Conservation (phyloP, 2,113 vertebrate species). For the Caracal caracal region DNA sequence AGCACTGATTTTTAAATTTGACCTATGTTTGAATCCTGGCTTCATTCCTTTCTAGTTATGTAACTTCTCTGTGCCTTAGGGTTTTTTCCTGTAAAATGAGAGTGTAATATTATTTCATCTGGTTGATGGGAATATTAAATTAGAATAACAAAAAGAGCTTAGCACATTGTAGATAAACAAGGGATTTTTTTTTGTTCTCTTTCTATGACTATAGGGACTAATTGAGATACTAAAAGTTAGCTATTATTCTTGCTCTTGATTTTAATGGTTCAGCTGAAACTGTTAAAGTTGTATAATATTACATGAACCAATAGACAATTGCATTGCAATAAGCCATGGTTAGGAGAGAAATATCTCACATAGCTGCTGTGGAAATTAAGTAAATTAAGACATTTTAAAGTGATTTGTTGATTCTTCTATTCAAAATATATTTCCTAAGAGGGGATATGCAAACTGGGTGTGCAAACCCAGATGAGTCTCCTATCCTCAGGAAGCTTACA, state of each 20-base stretch:
- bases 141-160: constrained; percentile 33
- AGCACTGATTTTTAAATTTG: background rate
- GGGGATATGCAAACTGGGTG: background rate
- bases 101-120: background rate
- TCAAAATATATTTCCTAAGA: background rate
- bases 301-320: background rate
- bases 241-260: constrained; percentile 5
- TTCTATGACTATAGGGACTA: background rate
- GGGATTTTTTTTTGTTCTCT: background rate
- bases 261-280: constrained; percentile 11
- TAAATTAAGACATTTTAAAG: background rate
- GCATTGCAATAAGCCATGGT: background rate
- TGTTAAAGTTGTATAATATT: background rate
- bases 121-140: constrained; percentile 26
- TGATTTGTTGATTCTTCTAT: background rate
- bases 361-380: background rate
- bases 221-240: background rate
- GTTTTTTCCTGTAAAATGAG: constrained; percentile 1
- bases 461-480: background rate
- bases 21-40: background rate
- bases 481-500: background rate
- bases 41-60: background rate
- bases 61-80: background rate
- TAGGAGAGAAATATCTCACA: background rate
- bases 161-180: background rate